Percentiles rank a stretch among this genome's conserved stretches.
Evolutionary conservation across 2,113 vertebrate species (phyloP).

Genomic region (Embiotoca jacksoni): DNA sequence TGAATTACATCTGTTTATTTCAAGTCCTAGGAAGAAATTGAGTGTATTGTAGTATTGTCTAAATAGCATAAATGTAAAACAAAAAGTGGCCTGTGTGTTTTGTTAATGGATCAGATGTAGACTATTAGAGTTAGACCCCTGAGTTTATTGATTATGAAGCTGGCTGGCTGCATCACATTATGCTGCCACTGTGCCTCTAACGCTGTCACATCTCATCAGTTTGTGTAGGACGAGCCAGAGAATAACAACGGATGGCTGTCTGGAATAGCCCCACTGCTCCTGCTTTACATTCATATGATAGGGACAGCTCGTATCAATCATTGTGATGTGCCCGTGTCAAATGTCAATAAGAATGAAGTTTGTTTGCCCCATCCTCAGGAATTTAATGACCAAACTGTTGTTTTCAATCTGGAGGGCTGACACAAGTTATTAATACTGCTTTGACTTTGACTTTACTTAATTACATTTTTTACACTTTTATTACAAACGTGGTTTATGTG

Average conservation of each 20-base stretch:
- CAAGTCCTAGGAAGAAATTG: conserved; percentile 33
- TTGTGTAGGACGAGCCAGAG: conserved; percentile 19
- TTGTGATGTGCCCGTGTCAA: conserved; percentile 32
- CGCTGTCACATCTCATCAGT: conserved; percentile 66
- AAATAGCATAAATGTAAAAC: conserved; percentile 35
- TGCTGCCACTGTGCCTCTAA: conserved; percentile 20
- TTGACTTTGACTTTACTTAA: conserved; percentile 59
- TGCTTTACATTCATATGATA: conserved; percentile 55
- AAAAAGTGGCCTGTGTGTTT: conserved; percentile 24
- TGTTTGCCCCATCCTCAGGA: conserved; percentile 26
- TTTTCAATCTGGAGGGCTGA: conserved; percentile 62
- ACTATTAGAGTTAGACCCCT: conserved; percentile 21
- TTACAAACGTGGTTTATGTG: conserved; percentile 54
- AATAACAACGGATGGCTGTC: conserved; percentile 37
- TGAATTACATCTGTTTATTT: conserved; percentile 63
- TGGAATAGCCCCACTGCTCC: conserved; percentile 34
- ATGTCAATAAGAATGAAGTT: conserved; percentile 45
- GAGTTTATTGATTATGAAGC: conserved; percentile 53
- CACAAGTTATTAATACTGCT: conserved; percentile 63
- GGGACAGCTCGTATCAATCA: conserved; percentile 65
- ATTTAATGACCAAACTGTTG: conserved; percentile 41
- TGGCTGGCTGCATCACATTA: conserved; percentile 38
- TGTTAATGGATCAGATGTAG: conserved; percentile 9
- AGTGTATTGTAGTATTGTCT: conserved; percentile 51
- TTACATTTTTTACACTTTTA: conserved; percentile 50